phyloP scores from a whole-genome alignment of 2,113 vertebrate genomes.

The Regulus satrapa region DNA sequence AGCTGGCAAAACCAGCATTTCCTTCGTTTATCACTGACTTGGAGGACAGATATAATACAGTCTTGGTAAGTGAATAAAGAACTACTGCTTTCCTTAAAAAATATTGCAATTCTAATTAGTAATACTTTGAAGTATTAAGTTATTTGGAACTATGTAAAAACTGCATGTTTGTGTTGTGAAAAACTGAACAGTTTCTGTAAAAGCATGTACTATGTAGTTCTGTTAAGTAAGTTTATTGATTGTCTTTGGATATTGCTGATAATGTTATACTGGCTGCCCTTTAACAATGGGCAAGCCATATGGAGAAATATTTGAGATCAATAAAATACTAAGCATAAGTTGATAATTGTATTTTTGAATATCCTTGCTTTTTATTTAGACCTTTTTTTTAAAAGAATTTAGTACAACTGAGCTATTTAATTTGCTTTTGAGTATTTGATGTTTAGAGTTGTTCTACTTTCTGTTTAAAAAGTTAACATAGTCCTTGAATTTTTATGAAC shows the following conservation, averaged over 20 bases:
- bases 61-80: conserved; percentile 56
- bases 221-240: background rate
- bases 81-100: background rate
- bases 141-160: background rate
- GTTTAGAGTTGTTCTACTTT: background rate
- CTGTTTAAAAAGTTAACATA: background rate
- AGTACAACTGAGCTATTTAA: background rate
- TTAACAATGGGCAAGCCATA: background rate
- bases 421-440: background rate
- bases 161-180: background rate
- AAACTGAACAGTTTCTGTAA: background rate
- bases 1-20: conserved; percentile 67
- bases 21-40: conserved; percentile 59
- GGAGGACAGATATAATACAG: conserved; percentile 62
- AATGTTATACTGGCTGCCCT: background rate
- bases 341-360: background rate
- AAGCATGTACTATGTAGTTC: background rate
- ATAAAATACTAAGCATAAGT: background rate
- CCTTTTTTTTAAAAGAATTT: background rate
- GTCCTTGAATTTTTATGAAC: background rate
- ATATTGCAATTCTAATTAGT: background rate
- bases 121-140: background rate
- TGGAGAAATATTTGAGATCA: background rate
- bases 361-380: background rate
- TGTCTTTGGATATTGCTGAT: background rate